Base-by-base conservation (phyloP, 2,888 invertebrate genomes). In the Drosophila hamatofila region DNA sequence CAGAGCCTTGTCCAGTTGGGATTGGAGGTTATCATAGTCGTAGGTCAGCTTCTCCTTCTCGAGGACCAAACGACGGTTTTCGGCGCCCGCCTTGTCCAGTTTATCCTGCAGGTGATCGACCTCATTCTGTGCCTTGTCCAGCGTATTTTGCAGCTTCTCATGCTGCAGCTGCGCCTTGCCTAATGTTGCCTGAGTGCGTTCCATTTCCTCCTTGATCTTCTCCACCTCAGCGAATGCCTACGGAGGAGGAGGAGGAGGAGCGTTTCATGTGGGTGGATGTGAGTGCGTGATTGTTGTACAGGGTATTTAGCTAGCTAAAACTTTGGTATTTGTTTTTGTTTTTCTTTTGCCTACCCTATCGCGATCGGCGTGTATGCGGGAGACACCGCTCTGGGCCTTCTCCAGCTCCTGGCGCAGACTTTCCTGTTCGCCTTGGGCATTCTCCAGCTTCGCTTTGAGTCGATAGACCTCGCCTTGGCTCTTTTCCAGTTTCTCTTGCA, bases 391-490 rank as follows among this genome's bases (percentile, higher is more conserved):
- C 93, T 98, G 97, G 41, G 96, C 95, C 93, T 95, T 95, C 92
- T 98, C 98, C 92, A 98, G 96, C 93, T 98, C 98, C 92, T 98
- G 98, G 77, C 97, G 96, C 81, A 98, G 94, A 91, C 97, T 97
- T 91, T 98, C 97, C 91, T 97, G 97, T 93, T 98, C 98, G 70
- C 97, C 97, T 94, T 98, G 97, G 92, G 98, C 97, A 94, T 98
- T 98, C 94, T 98, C 98, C 90, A 98, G 94, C 91, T 98, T 96
- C 44, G 98, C 98, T 93, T 98, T 98, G 84, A 98, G 94, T 92
- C 98, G 96, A 91, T 98, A 98, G 41, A 98, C 97, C 93, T 98
- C 98, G 72, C 98, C 98, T 93, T 98, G 98, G 63, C 97, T 97
- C 93, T 98, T 97, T 92, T 98, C 98, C 74, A 98, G 93, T 94